Evolutionary conservation across 2,797 vertebrate genomes (phyloP).

Genomic region (Rhinella marina): DNA sequence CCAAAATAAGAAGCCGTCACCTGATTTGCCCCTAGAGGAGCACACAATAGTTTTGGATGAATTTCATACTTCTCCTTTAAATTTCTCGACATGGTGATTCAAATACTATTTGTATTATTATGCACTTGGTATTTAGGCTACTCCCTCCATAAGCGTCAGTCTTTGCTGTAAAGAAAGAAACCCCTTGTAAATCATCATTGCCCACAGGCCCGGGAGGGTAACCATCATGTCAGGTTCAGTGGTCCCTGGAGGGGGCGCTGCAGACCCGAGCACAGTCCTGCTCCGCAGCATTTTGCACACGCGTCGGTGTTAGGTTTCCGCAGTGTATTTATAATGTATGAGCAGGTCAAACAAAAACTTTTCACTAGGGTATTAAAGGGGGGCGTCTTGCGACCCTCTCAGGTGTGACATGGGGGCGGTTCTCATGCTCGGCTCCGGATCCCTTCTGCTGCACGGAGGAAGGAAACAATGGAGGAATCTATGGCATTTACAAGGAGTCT

Average conservation of each 20-base stretch:
- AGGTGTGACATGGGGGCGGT: constrained; percentile 14
- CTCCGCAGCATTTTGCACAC: constrained; percentile 6
- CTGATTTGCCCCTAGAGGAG: too few relatives aligned
- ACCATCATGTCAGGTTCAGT: constrained; percentile 7
- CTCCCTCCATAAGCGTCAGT: too few relatives aligned
- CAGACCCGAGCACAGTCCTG: background rate
- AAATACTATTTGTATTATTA: too few relatives aligned
- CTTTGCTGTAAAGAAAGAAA: too few relatives aligned
- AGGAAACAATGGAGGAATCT: constrained; percentile 27
- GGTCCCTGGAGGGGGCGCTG: background rate
- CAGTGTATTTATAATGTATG: constrained; percentile 46
- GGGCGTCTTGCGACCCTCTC: constrained; percentile 2
- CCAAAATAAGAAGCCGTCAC: too few relatives aligned
- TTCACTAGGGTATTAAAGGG: background rate
- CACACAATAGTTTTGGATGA: too few relatives aligned
- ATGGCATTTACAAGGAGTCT: background rate
- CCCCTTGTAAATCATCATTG: background rate
- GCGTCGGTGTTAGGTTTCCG: constrained; percentile 32
- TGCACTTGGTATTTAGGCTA: too few relatives aligned
- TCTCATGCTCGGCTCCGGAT: background rate
- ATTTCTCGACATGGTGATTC: too few relatives aligned
- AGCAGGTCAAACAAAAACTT: background rate
- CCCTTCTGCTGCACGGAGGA: background rate
- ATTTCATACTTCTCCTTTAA: background rate
- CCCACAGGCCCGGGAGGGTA: background rate